Conservation (phyloP, 2,797 vertebrate genomes). For the Heliangelus exortis region DNA sequence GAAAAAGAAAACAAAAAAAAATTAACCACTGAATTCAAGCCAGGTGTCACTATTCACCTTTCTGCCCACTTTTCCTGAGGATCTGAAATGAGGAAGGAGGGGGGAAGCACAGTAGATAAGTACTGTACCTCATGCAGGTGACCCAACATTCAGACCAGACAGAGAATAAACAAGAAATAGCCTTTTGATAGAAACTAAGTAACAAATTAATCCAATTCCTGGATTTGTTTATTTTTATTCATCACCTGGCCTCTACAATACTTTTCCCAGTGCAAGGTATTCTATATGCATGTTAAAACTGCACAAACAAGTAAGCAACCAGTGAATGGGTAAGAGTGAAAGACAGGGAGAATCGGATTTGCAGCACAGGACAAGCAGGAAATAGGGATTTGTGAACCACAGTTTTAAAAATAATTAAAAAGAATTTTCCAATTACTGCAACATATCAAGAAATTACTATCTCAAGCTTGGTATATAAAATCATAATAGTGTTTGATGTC, state of each 20-base stretch:
- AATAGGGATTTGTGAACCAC: background rate
- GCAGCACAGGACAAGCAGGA: background rate
- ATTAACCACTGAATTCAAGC: background rate
- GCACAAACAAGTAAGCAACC: background rate
- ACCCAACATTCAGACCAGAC: background rate
- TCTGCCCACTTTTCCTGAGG: background rate
- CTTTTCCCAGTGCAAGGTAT: background rate
- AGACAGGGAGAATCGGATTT: conserved; percentile 6
- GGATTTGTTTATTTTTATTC: background rate
- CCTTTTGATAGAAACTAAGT: background rate
- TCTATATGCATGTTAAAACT: background rate
- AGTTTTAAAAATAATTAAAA: background rate
- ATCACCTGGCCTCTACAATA: background rate
- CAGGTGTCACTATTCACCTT: background rate
- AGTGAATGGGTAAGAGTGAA: background rate
- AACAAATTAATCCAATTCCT: background rate
- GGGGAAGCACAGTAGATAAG: background rate
- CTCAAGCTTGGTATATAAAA: background rate
- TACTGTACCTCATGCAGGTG: background rate
- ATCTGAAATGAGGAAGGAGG: background rate
- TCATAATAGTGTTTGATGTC: background rate
- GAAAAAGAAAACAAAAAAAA: too few species aligned
- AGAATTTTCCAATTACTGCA: background rate
- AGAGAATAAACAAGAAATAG: background rate
- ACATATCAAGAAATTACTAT: background rate